These are phyloP conservation scores for Petrophora chlorosata DNA, from an alignment of 2,888 invertebrate genomes.

Conservation along the genomic window DNA sequence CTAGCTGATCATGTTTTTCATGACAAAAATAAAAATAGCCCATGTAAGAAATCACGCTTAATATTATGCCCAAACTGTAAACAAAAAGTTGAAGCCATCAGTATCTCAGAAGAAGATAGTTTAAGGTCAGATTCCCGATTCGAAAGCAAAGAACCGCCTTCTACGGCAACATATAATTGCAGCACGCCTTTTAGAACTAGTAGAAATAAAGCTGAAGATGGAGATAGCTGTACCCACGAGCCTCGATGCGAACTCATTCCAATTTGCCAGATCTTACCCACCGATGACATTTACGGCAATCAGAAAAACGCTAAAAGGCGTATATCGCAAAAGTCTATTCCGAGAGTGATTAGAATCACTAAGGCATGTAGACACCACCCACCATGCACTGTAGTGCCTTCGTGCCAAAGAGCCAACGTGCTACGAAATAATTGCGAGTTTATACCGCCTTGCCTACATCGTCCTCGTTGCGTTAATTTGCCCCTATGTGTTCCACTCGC, in stretches of 20 bases:
- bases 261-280: slow-evolving; percentile 64
- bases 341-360: slow-evolving; percentile 64
- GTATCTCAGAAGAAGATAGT: slow-evolving; percentile 55
- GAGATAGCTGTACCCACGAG: slow-evolving; percentile 56
- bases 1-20: slow-evolving; percentile 23
- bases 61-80: slow-evolving; percentile 68
- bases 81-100: slow-evolving; percentile 59
- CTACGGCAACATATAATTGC: slow-evolving; percentile 43
- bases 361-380: slow-evolving; percentile 76
- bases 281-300: slow-evolving; percentile 46
- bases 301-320: slow-evolving; percentile 46
- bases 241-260: slow-evolving; percentile 69
- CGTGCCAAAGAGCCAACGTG: slow-evolving; percentile 68
- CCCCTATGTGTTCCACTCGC: slow-evolving; percentile 69
- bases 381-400: slow-evolving; percentile 74
- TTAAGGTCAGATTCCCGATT: slow-evolving; percentile 41
- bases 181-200: slow-evolving; percentile 38
- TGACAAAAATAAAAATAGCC: slow-evolving; percentile 39
- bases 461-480: slow-evolving; percentile 71
- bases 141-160: slow-evolving; percentile 43
- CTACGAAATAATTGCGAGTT: slow-evolving; percentile 69
- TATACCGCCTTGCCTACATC: slow-evolving; percentile 70
- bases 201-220: slow-evolving; percentile 39
- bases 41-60: slow-evolving; percentile 48
- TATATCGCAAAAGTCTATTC: slow-evolving; percentile 43